phyloP scores from a whole-genome alignment of 2,888 invertebrate genomes.

The Linyphia triangularis region DNA sequence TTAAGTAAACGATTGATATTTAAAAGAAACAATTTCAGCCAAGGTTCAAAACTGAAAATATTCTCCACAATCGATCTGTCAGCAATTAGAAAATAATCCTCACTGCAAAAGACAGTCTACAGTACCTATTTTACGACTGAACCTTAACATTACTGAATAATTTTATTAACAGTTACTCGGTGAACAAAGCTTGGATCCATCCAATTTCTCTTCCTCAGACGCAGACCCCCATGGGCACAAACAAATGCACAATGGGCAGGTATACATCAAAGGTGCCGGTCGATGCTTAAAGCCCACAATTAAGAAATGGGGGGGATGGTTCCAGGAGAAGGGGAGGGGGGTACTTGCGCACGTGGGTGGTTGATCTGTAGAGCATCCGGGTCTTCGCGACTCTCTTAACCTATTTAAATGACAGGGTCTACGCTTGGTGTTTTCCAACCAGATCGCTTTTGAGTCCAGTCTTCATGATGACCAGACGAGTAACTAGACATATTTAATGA shows the following conservation, averaged over 20 bases:
- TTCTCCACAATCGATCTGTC: not conserved
- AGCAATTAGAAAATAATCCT: not conserved
- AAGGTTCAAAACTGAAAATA: not conserved
- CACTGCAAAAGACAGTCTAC: not conserved
- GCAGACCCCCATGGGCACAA: constrained; percentile 17
- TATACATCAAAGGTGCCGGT: constrained; percentile 61
- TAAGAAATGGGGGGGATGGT: constrained; percentile 39
- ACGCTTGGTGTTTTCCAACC: constrained; percentile 33
- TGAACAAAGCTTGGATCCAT: not conserved
- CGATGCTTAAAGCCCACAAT: constrained; percentile 33
- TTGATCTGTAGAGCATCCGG: constrained; percentile 26
- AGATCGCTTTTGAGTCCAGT: not conserved
- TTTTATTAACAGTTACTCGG: constrained; percentile 34
- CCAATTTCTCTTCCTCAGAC: not conserved
- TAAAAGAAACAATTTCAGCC: too few relatives aligned
- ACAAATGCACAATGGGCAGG: constrained; percentile 34
- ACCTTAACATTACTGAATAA: not conserved
- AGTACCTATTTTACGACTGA: not conserved
- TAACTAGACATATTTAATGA: not conserved
- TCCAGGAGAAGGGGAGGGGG: constrained; percentile 8
- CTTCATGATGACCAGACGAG: not conserved
- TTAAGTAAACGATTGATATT: too few relatives aligned
- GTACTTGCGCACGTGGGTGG: constrained; percentile 54
- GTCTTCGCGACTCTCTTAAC: constrained; percentile 37
- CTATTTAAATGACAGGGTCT: constrained; percentile 51